A percentile compares a stretch with the other conserved stretches of the same genome.
Evolutionary conservation across 2,113 vertebrate species (phyloP).

Genomic region (Siphamia tubifer): DNA sequence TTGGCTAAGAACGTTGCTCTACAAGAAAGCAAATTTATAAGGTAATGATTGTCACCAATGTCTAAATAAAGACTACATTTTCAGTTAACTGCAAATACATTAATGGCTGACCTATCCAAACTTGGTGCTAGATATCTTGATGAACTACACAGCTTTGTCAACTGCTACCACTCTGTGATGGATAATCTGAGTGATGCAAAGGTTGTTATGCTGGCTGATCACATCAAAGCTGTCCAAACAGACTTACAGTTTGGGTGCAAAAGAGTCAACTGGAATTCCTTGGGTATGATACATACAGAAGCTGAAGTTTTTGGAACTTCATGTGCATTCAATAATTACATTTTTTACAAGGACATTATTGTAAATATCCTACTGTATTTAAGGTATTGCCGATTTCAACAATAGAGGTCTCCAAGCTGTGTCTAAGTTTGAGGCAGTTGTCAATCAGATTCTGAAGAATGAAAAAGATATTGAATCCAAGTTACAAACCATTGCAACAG

Average conservation of each 20-base stretch:
- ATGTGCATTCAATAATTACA: not conserved
- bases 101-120: not conserved
- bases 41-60: conserved; percentile 64
- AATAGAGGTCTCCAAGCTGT: conserved; percentile 74
- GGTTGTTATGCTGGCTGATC: conserved; percentile 77
- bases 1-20: conserved; percentile 82
- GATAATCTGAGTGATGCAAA: conserved; percentile 81
- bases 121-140: conserved; percentile 73
- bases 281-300: conserved; percentile 83
- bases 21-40: conserved; percentile 83
- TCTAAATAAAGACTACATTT: not conserved
- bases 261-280: conserved; percentile 87
- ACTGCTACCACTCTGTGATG: conserved; percentile 78
- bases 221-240: conserved; percentile 75
- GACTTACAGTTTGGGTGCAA: conserved; percentile 81
- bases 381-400: conserved; percentile 88
- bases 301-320: not conserved
- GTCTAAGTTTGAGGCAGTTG: conserved; percentile 85
- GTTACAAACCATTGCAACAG: conserved; percentile 80
- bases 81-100: not conserved
- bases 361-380: conserved; percentile 39
- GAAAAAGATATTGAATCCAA: conserved; percentile 82
- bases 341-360: too few species aligned
- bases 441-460: conserved; percentile 86
- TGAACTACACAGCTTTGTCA: conserved; percentile 77